Percentiles rank a stretch among this genome's conserved stretches.
These are phyloP conservation scores for human DNA, from an alignment of 2,113 vertebrate species.

Conservation along the genomic window DNA sequence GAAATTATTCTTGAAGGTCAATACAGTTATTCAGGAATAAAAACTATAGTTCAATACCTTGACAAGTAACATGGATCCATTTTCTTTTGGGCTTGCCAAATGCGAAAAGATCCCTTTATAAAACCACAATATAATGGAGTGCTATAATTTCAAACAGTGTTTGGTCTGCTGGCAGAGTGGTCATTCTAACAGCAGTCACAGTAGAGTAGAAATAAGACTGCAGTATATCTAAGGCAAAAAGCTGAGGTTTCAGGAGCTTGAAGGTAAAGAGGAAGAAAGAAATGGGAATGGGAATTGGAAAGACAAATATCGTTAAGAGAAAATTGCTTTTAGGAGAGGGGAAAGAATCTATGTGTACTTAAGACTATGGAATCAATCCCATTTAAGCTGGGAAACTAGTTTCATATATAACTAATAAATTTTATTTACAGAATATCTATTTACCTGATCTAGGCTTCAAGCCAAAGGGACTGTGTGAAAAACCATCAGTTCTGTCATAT, in stretches of 20 bases:
- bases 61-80: conserved; percentile 72
- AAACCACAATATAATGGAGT: conserved; percentile 71
- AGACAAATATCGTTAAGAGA: conserved; percentile 71
- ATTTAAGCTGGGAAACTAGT: conserved; percentile 50
- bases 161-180: conserved; percentile 65
- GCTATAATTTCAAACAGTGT: conserved; percentile 69
- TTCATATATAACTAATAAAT: conserved; percentile 42
- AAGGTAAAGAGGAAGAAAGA: conserved; percentile 70
- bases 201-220: conserved; percentile 71
- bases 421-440: conserved; percentile 48
- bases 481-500: conserved; percentile 85
- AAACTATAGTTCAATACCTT: conserved; percentile 72
- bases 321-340: conserved; percentile 65
- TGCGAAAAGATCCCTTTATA: conserved; percentile 68
- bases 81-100: conserved; percentile 72
- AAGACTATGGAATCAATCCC: conserved; percentile 58
- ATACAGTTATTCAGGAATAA: conserved; percentile 72
- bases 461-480: conserved; percentile 90
- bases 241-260: conserved; percentile 65
- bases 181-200: conserved; percentile 72
- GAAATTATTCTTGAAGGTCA: conserved; percentile 70
- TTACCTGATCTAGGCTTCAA: conserved; percentile 98
- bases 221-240: conserved; percentile 67
- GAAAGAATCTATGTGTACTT: conserved; percentile 58
- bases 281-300: conserved; percentile 64